phyloP scores from a whole-genome alignment of 2,797 vertebrate genomes.

The Hirundo rustica region DNA sequence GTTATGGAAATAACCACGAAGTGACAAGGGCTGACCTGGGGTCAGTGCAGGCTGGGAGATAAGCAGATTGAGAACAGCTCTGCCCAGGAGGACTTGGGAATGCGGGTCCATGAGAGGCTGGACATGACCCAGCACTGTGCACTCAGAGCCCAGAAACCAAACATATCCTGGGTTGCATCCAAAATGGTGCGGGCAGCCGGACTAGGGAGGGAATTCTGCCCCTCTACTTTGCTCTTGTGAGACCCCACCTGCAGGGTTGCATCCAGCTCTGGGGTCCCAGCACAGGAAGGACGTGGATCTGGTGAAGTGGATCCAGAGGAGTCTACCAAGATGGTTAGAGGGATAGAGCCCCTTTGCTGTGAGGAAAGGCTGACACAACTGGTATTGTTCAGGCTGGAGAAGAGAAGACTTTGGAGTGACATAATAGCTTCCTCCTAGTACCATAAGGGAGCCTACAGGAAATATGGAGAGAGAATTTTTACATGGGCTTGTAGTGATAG shows the following conservation, averaged over 20 bases:
- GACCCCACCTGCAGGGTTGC: background rate
- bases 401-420: background rate
- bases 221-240: background rate
- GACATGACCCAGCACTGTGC: background rate
- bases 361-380: background rate
- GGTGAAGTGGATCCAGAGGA: background rate
- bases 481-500: background rate
- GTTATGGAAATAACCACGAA: background rate
- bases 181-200: background rate
- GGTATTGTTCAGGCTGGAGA: background rate
- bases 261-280: background rate
- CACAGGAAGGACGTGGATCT: background rate
- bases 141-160: background rate
- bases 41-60: background rate
- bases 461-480: background rate
- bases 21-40: background rate
- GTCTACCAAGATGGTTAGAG: background rate
- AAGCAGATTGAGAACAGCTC: background rate
- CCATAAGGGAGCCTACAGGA: background rate
- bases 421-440: background rate
- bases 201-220: background rate
- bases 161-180: background rate
- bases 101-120: background rate
- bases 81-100: background rate
- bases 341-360: background rate